phyloP scores from a whole-genome alignment of 2,113 vertebrate genomes.

The Gymnocephalus cernua region DNA sequence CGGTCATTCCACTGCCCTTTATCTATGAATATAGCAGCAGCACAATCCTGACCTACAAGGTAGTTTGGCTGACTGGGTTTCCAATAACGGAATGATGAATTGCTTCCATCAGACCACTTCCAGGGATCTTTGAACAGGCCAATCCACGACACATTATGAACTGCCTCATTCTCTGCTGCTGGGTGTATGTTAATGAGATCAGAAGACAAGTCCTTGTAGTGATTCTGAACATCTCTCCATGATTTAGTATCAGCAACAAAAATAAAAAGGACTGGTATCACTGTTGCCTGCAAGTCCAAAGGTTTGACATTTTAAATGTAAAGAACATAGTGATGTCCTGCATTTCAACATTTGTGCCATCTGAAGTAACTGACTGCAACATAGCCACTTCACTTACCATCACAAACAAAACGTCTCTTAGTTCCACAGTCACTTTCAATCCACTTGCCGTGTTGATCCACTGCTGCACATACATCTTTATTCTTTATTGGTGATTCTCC shows the following conservation, averaged over 20 bases:
- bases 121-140: slow-evolving; percentile 79
- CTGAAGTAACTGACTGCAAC: neutral
- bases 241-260: slow-evolving; percentile 54
- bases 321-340: neutral
- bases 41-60: slow-evolving; percentile 33
- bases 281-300: slow-evolving; percentile 36
- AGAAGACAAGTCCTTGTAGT: slow-evolving; percentile 63
- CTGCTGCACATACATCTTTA: slow-evolving; percentile 61
- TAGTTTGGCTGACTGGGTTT: slow-evolving; percentile 46
- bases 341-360: neutral
- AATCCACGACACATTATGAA: slow-evolving; percentile 66
- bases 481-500: slow-evolving; percentile 22
- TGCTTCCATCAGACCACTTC: slow-evolving; percentile 77
- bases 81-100: slow-evolving; percentile 74
- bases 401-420: slow-evolving; percentile 69
- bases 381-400: slow-evolving; percentile 61
- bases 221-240: slow-evolving; percentile 71
- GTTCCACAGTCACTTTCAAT: slow-evolving; percentile 61
- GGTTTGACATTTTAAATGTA: neutral
- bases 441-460: slow-evolving; percentile 72
- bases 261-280: neutral
- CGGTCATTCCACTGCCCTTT: slow-evolving; percentile 68
- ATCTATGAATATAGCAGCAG: slow-evolving; percentile 30
- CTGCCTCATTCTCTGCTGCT: slow-evolving; percentile 56
- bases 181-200: slow-evolving; percentile 74